A percentile compares a stretch with the other conserved stretches of the same genome.
Evolutionary conservation across 2,113 vertebrate genomes (phyloP).

Genomic region (Nothocercus julius): DNA sequence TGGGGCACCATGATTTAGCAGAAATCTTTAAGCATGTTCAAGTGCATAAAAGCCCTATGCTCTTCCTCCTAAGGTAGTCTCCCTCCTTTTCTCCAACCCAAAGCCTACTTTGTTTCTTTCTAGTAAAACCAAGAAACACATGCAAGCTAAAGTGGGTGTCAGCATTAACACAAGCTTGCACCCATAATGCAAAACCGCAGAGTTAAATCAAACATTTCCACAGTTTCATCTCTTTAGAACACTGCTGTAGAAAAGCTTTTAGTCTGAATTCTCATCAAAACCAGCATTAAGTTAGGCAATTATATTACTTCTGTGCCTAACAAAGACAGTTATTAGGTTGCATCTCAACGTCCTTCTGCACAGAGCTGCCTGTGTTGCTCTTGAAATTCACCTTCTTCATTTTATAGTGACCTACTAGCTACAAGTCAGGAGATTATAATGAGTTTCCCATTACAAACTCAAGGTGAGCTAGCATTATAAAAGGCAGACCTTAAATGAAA

Average conservation of each 20-base stretch:
- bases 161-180: not conserved
- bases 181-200: not conserved
- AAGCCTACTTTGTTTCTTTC: not conserved
- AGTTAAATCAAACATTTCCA: not conserved
- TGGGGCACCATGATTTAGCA: not conserved
- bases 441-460: constrained; percentile 17
- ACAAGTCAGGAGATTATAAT: constrained; percentile 21
- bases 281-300: not conserved
- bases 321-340: not conserved
- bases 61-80: not conserved
- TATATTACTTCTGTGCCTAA: not conserved
- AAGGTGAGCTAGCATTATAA: constrained; percentile 21
- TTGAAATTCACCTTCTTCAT: not conserved
- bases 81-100: not conserved
- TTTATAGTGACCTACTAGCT: not conserved
- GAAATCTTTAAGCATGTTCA: not conserved
- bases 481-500: constrained; percentile 15
- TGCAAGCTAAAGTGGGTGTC: not conserved
- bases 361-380: not conserved
- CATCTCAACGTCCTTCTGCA: not conserved
- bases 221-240: not conserved
- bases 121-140: not conserved
- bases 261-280: not conserved
- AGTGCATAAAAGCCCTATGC: too few relatives aligned
- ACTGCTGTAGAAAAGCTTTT: not conserved